phyloP scores from a whole-genome alignment of 2,888 invertebrate genomes.

The Podotricha telesiphe region DNA sequence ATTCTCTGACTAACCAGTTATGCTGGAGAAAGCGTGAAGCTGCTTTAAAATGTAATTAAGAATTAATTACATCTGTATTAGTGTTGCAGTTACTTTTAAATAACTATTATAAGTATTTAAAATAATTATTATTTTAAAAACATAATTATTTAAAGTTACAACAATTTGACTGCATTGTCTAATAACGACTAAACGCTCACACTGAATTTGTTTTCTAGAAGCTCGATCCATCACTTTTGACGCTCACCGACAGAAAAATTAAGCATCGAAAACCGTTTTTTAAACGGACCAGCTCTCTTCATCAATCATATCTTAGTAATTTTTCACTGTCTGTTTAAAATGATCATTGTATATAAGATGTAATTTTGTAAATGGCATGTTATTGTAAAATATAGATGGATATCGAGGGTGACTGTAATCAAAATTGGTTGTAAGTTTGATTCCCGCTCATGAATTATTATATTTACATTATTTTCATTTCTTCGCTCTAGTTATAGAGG shows the following conservation, averaged over 20 bases:
- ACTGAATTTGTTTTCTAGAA: constrained; percentile 44
- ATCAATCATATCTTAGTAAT: constrained; percentile 75
- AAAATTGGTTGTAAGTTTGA: too few species aligned
- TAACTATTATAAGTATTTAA: too few species aligned
- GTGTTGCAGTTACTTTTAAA: background rate
- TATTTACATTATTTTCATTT: too few species aligned
- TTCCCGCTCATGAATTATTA: too few species aligned
- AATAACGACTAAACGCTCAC: constrained; percentile 15
- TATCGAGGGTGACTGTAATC: too few species aligned
- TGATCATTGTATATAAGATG: constrained; percentile 28
- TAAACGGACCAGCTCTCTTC: constrained; percentile 61
- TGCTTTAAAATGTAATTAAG: too few species aligned
- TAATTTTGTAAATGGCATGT: constrained; percentile 17
- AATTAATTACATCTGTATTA: too few species aligned
- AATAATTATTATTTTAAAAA: too few species aligned
- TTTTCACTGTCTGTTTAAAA: constrained; percentile 70
- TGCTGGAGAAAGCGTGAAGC: too few species aligned
- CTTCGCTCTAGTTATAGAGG: too few species aligned
- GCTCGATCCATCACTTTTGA: constrained; percentile 67
- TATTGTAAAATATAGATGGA: background rate
- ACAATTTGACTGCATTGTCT: constrained; percentile 14
- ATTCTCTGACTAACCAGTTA: too few species aligned
- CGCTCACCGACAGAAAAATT: constrained; percentile 76
- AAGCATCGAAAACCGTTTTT: constrained; percentile 74
- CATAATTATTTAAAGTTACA: too few species aligned